phyloP scores from a whole-genome alignment of 2,113 vertebrate species.

The Myxocyprinus asiaticus region DNA sequence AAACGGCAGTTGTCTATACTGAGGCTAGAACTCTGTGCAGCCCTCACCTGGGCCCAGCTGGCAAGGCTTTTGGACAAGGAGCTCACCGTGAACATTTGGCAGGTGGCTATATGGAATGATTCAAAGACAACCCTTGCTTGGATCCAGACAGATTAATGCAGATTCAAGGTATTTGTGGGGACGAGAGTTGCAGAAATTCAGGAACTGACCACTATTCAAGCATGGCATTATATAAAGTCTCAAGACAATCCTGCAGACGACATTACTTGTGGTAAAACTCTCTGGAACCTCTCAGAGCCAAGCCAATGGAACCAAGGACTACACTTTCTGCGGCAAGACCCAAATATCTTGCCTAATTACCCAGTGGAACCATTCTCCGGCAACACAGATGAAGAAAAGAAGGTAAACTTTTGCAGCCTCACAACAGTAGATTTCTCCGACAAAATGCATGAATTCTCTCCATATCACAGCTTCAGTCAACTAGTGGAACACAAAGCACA shows the following conservation, averaged over 20 bases:
- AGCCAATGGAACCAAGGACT: not conserved
- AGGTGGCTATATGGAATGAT: constrained; percentile 14
- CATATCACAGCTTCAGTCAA: no score
- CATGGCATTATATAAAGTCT: not conserved
- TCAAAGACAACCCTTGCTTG: constrained; percentile 16
- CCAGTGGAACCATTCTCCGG: not conserved
- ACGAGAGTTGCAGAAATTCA: constrained; percentile 39
- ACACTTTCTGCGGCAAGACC: not conserved
- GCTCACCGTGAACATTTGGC: not conserved
- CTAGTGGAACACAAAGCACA: no score
- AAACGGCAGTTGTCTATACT: constrained; percentile 28
- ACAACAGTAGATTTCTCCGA: no score
- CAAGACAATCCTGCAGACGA: not conserved
- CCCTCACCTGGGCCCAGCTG: constrained; percentile 33
- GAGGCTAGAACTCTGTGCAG: constrained; percentile 38
- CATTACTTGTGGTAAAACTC: not conserved
- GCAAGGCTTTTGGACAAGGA: not conserved
- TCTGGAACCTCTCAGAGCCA: not conserved
- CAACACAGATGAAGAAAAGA: no score
- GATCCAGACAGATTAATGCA: constrained; percentile 20
- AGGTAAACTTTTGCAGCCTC: no score
- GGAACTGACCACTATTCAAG: not conserved
- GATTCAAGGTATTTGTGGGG: constrained; percentile 38
- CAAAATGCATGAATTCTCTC: no score
- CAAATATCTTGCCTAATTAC: not conserved